Base-by-base conservation (phyloP, 2,797 vertebrate species). In the Labroides dimidiatus region DNA sequence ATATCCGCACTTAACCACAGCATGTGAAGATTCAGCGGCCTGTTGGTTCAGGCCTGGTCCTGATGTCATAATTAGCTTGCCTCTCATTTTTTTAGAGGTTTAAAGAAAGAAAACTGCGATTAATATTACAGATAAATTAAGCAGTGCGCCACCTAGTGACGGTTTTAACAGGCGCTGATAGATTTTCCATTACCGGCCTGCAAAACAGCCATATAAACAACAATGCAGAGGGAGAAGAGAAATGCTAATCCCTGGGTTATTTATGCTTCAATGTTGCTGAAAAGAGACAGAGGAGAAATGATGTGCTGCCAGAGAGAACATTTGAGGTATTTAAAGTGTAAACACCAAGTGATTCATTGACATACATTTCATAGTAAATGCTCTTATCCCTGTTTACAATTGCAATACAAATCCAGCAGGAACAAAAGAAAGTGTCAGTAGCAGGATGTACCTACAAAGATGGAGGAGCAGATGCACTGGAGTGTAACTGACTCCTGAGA, bases 121-220 rank as follows among this genome's bases (percentile, higher is more conserved):
- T 64, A 57, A 64, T 80, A 58, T 50, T 8, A 61, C 15, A 15
- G 27, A 41, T 49, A 58, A 64, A 73, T 78, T 21, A 49, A 44
- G 61, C 70, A 37, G 51, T 41, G 85, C 84, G 87, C 88, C 89
- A 85, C 73, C 87, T 88, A 89, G 81, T 43, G 81, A 54, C 50
- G 0, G 21, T 14, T 14, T 41, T 63, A 67, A 66, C 67, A 51
- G 48, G 43, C 69, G 44, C 48, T 52, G 1, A 50, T 20, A 23
- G 43, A 54, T 77, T 44, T 64, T 23, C 52, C 52, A 36, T 59
- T 5, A 30, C 66, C 53, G 54, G 39, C 41, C 74, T 68, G 64
- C 73, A 85, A 68, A 78, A 45, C 33, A 52, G 48, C 72, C 45
- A 7, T 2, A 20, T 57, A 54, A 82, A 74, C 73, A 83, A 53